Conservation (phyloP, 64 coral and sea anemone species). For the Dendronephthya gigantea region DNA sequence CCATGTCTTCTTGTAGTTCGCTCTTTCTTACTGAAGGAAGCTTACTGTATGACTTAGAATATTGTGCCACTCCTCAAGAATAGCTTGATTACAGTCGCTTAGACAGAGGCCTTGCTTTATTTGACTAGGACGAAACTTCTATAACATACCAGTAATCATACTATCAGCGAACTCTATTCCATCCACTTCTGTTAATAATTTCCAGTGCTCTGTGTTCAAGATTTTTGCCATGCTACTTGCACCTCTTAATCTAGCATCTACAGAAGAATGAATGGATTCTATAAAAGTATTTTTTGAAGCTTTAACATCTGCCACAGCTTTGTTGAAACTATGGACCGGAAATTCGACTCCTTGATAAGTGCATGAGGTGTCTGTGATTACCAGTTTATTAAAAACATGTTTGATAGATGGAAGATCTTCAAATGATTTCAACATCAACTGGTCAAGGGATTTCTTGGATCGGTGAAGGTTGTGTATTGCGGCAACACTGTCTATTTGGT, state of each 20-base stretch:
- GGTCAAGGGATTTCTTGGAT: neutral
- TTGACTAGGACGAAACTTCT: neutral
- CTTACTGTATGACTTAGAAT: neutral
- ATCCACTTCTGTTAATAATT: neutral
- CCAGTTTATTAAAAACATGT: neutral
- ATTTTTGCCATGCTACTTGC: neutral
- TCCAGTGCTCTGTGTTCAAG: neutral
- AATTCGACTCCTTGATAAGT: constrained; percentile 2
- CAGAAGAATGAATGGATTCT: neutral
- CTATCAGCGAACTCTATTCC: neutral
- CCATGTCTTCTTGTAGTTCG: constrained; percentile 5
- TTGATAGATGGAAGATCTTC: neutral
- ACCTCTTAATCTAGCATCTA: neutral
- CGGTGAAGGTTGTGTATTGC: neutral
- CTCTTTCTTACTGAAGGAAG: neutral
- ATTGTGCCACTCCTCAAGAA: constrained; percentile 6
- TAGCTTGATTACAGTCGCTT: neutral
- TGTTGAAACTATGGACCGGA: neutral
- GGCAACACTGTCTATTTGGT: neutral
- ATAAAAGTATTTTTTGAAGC: neutral
- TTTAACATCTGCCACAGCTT: neutral
- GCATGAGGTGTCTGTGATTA: neutral
- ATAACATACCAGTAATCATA: neutral
- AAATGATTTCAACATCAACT: neutral
- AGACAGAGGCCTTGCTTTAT: neutral